A percentile compares a stretch with the other conserved stretches of the same genome.
phyloP scores from a whole-genome alignment of 2,113 vertebrate species.

The Panthera uncia region DNA sequence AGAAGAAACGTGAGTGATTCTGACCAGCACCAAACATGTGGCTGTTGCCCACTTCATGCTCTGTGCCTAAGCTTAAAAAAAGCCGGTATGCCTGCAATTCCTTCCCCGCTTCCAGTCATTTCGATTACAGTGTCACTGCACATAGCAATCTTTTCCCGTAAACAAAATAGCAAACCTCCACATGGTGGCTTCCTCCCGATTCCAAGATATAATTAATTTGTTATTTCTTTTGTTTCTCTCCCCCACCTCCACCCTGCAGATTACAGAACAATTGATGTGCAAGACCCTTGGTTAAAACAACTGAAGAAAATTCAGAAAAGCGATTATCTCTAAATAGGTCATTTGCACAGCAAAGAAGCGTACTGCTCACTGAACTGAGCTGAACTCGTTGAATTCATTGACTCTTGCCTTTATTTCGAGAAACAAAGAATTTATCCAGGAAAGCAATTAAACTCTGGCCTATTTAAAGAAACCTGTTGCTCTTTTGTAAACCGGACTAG shows the following conservation, averaged over 20 bases:
- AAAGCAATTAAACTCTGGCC: neutral
- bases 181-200: neutral
- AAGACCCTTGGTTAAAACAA: neutral
- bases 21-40: neutral
- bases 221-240: conserved; percentile 36
- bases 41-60: neutral
- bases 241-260: neutral
- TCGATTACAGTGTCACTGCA: neutral
- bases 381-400: neutral
- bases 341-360: neutral
- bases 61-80: neutral
- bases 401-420: neutral
- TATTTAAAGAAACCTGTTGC: neutral
- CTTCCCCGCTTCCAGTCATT: neutral
- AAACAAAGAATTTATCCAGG: conserved; percentile 37
- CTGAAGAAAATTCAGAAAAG: neutral
- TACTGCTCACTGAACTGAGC: neutral
- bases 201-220: conserved; percentile 13
- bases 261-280: neutral
- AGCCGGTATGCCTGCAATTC: neutral
- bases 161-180: neutral
- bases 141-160: neutral
- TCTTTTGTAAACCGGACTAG: neutral
- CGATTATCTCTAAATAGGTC: neutral
- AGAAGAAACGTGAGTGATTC: neutral